Conservation (phyloP, 2,797 vertebrate species). For the Girardinus metallicus region DNA sequence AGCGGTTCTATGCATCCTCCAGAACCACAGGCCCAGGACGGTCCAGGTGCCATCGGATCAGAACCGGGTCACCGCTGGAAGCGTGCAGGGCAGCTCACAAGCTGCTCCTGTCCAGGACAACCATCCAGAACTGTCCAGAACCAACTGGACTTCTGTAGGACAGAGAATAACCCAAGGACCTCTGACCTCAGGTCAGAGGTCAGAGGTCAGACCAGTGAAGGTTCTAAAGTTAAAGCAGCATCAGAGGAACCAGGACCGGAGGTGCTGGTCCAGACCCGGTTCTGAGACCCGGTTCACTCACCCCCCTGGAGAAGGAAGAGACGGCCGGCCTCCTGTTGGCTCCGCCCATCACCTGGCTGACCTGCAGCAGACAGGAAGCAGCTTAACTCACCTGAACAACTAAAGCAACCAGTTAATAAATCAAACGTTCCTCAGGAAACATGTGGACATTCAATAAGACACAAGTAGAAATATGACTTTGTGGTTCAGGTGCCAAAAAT, state of each 20-base stretch:
- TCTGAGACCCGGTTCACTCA: conserved; percentile 77
- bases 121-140: too few species aligned
- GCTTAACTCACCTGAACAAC: too few species aligned
- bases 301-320: conserved; percentile 87
- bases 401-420: too few species aligned
- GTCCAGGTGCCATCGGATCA: not conserved
- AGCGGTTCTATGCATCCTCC: not conserved
- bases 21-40: not conserved
- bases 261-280: not conserved
- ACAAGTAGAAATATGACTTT: too few species aligned
- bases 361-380: conserved; percentile 71
- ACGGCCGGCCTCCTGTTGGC: conserved; percentile 81
- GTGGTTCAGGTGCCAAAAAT: too few species aligned
- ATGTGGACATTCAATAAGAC: too few species aligned
- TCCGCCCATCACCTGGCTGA: conserved; percentile 84
- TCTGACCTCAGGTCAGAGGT: not conserved
- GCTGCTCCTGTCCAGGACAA: too few species aligned
- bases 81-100: too few species aligned
- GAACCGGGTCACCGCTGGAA: not conserved
- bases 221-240: not conserved
- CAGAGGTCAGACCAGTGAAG: not conserved
- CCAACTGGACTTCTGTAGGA: not conserved
- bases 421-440: too few species aligned
- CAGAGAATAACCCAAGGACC: too few species aligned
- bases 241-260: not conserved